Evolutionary conservation across 2,888 invertebrate genomes (phyloP).

Genomic region (Melinaea marsaeus): DNA sequence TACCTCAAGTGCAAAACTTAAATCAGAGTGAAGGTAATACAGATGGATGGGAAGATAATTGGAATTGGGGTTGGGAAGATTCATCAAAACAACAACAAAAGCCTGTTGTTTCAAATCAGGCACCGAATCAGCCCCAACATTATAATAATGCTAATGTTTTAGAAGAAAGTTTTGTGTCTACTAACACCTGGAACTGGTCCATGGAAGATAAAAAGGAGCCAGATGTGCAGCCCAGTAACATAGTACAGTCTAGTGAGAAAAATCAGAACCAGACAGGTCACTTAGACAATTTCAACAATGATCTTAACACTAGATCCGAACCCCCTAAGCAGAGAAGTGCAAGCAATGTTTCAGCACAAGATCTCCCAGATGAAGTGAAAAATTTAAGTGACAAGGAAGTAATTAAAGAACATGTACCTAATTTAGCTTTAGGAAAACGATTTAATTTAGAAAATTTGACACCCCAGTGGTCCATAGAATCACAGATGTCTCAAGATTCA

Average conservation of each 20-base stretch:
- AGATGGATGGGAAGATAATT: slow-evolving; percentile 69
- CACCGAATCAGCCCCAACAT: slow-evolving; percentile 34
- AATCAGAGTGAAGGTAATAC: slow-evolving; percentile 46
- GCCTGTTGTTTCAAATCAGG: slow-evolving; percentile 34
- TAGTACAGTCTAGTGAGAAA: slow-evolving; percentile 34
- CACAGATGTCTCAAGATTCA: slow-evolving; percentile 81
- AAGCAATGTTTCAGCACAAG: slow-evolving; percentile 38
- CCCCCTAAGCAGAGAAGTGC: slow-evolving; percentile 34
- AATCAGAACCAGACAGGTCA: slow-evolving; percentile 36
- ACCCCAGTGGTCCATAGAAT: slow-evolving; percentile 82
- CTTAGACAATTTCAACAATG: slow-evolving; percentile 36
- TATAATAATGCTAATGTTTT: slow-evolving; percentile 70
- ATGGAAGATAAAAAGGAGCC: slow-evolving; percentile 68
- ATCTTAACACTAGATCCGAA: slow-evolving; percentile 41
- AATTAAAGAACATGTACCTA: slow-evolving; percentile 64
- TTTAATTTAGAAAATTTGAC: slow-evolving; percentile 67
- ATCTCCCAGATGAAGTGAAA: slow-evolving; percentile 50
- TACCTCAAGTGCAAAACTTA: slow-evolving; percentile 45
- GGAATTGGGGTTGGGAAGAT: slow-evolving; percentile 82
- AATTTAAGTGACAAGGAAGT: slow-evolving; percentile 62
- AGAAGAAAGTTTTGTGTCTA: slow-evolving; percentile 77
- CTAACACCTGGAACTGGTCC: slow-evolving; percentile 81
- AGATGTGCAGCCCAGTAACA: slow-evolving; percentile 30
- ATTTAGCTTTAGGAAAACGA: slow-evolving; percentile 65
- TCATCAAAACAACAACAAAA: slow-evolving; percentile 61